Base-by-base conservation (phyloP, 1,140 invertebrate species). In the Ooceraea biroi region DNA sequence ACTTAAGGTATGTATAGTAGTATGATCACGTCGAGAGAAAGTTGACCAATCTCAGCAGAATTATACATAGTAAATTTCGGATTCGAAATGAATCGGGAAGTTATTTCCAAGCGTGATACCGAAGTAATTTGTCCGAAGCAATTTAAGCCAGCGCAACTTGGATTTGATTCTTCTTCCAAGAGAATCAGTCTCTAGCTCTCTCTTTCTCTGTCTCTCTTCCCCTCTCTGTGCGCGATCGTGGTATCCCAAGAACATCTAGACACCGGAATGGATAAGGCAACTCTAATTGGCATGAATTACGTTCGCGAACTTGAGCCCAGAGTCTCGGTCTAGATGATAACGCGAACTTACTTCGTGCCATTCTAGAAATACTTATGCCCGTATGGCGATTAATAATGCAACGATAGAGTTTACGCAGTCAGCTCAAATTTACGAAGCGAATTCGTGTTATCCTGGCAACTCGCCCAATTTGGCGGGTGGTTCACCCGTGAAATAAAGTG, bases 221-320 rank as follows among this genome's bases (percentile, higher is more conserved):
- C 7, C 36, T 36, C 36, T 36, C 36, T 36, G 7, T 52, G 17
- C 25, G 52, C 65, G 41, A 46, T 46, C 50, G n/a, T 36, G 36
- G 22, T 78, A 46, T 80, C n/a, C 25, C 22, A 57, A 30, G 50
- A 57, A 80, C 36, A 78, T 78, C 30, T 14, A 80, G 76, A 69
- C 76, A 57, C 36, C 50, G 65, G 36, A 78, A 78, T 30, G 74
- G 76, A 78, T 69, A 57, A 55, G 63, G 65, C 65, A 80, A 71
- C 76, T 80, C 76, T 80, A 80, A 80, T 80, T 80, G 76, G 76
- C 76, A 80, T 71, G 76, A 80, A 80, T 80, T 80, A 80, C 65
- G 36, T 44, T 80, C 65, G 36, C 36, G 65, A 80, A 80, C 65
- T 80, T 57, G 65, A 57, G 41, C 14, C 22, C 41, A 7, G 36